phyloP scores from a whole-genome alignment of 2,888 invertebrate genomes.

The Polydrusus cervinus region DNA sequence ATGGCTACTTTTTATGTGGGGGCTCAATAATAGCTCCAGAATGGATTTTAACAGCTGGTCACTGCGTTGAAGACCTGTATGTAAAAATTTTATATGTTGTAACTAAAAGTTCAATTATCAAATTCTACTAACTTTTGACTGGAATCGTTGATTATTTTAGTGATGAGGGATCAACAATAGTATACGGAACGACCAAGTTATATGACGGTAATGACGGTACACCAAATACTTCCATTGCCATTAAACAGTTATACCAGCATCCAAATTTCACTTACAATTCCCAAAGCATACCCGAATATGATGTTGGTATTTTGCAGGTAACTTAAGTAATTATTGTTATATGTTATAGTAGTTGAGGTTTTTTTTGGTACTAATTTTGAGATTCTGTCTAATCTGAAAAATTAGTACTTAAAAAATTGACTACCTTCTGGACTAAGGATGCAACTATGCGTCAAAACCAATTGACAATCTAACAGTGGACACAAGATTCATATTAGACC shows the following conservation, averaged over 20 bases:
- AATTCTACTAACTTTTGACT: too few species aligned
- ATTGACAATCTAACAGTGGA: too few species aligned
- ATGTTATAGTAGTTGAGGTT: too few species aligned
- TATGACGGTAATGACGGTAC: background rate
- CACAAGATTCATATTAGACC: too few species aligned
- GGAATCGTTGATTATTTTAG: background rate
- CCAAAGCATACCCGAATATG: background rate
- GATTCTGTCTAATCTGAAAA: too few species aligned
- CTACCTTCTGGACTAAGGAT: too few species aligned
- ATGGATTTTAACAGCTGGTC: conserved; percentile 6
- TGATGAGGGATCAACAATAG: background rate
- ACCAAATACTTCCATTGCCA: background rate
- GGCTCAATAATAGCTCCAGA: conserved; percentile 1
- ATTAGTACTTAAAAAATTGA: too few species aligned
- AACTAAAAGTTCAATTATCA: too few species aligned
- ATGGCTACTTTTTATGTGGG: background rate
- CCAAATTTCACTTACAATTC: background rate
- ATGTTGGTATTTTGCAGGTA: background rate
- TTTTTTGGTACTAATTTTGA: too few species aligned
- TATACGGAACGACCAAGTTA: background rate
- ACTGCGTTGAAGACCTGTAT: background rate
- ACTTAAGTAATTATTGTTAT: background rate
- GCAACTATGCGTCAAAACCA: too few species aligned
- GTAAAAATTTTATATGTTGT: too few species aligned
- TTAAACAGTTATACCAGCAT: background rate